Evolutionary conservation across 1,140 invertebrate species (phyloP), one percentile per base, ranked within the genome.

Genomic region (Drosophila mauritiana): DNA sequence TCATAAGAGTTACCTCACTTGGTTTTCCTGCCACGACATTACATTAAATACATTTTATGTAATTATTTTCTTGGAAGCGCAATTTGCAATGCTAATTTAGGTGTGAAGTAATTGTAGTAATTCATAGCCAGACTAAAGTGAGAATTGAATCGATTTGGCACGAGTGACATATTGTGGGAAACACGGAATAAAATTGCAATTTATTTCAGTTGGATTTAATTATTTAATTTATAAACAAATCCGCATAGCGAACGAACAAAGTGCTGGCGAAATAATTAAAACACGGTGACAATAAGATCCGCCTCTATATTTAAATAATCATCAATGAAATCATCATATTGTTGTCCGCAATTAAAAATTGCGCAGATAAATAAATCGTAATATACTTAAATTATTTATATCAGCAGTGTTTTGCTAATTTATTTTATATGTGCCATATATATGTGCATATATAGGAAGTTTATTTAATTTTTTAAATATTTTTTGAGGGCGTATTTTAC

Each of bases 201-300:
- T 56, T 39, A 43, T 56, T 56, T 25, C 4, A 54, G 52, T 6
- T 20, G 17, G 52, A 25, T 31, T 37, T 25, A 43, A 54, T 55
- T 31, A 10, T 27, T 45, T 22, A 37, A 17, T 34, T 55, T 15
- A 63, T 36, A 40, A 54, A 27, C n/a, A 55, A 55, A 63, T 55
- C 59, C 20, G 61, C 61, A 55, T 62, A 43, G n/a, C 20, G 6
- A 27, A 20, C 7, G 4, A 54, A 54, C n/a, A 15, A 15, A 40
- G n/a, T n/a, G 7, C n/a, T 11, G 11, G 15, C 6, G 3, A 45
- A 12, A 13, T 22, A 22, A 13, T 46, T 46, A 13, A 46, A 46
- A 13, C 11, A 6, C 13, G 25, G 22, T 27, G 22, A 52, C 31
- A 36, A 36, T 20, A 52, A 17, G 49, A 52, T 52, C 49, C 31